These are phyloP conservation scores for Cyprinodon tularosa DNA, from an alignment of 2,113 vertebrate species.

Conservation along the genomic window DNA sequence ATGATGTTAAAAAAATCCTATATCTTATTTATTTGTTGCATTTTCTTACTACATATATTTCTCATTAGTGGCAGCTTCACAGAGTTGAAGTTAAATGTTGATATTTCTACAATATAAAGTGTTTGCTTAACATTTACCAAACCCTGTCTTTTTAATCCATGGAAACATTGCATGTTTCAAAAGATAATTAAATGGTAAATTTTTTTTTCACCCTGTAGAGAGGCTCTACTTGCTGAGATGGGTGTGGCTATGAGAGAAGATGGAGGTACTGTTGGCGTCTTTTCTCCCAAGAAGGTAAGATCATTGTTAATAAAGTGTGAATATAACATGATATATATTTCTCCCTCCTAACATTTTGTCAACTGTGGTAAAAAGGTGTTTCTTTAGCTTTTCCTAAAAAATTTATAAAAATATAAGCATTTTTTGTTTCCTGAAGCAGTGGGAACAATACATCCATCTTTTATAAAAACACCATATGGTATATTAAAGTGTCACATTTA, in stretches of 20 bases:
- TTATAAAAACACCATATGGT: no score
- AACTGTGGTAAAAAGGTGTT: not conserved
- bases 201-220: slow-evolving; percentile 77
- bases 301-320: not conserved
- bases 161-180: not conserved
- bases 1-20: not conserved
- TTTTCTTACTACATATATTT: not conserved
- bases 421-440: not conserved
- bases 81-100: not conserved
- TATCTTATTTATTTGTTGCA: not conserved
- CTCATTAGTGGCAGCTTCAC: not conserved
- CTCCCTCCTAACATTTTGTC: not conserved
- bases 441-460: no score
- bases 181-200: not conserved
- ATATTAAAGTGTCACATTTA: no score
- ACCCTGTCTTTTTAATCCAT: not conserved
- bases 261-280: slow-evolving; percentile 95
- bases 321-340: not conserved
- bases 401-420: not conserved
- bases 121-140: not conserved
- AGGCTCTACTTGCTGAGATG: slow-evolving; percentile 97
- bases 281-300: slow-evolving; percentile 97
- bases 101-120: not conserved
- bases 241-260: slow-evolving; percentile 98
- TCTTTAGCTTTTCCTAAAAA: no score